phyloP scores from a whole-genome alignment of 2,797 vertebrate genomes.

The Synanceia verrucosa region DNA sequence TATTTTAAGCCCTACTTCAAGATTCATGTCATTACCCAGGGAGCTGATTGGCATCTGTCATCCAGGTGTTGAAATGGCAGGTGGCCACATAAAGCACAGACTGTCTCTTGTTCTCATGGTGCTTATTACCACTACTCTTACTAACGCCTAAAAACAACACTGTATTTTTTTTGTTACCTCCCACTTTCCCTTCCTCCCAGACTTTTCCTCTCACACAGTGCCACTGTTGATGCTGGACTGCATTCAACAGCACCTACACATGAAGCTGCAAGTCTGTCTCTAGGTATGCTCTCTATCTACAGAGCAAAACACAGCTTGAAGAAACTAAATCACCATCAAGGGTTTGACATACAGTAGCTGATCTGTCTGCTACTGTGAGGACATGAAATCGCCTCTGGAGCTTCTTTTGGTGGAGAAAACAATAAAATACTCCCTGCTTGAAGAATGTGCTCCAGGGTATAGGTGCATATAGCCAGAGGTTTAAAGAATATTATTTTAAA shows the following conservation, averaged over 20 bases:
- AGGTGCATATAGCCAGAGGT: background rate
- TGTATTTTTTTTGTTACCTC: constrained; percentile 45
- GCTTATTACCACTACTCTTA: constrained; percentile 53
- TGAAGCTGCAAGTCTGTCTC: constrained; percentile 30
- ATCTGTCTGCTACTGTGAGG: constrained; percentile 42
- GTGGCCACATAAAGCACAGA: constrained; percentile 59
- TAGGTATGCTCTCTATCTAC: constrained; percentile 19
- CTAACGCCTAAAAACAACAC: constrained; percentile 64
- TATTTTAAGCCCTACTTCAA: constrained; percentile 1
- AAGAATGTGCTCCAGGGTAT: background rate
- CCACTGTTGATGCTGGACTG: constrained; percentile 66
- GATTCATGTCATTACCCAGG: constrained; percentile 28
- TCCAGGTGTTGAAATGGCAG: constrained; percentile 55
- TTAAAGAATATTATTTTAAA: background rate
- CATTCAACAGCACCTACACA: constrained; percentile 59
- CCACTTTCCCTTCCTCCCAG: constrained; percentile 42
- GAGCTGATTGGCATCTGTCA: constrained; percentile 56
- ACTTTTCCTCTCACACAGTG: constrained; percentile 51
- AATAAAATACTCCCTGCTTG: background rate
- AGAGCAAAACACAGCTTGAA: constrained; percentile 28
- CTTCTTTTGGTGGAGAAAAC: background rate
- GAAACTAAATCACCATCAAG: constrained; percentile 23
- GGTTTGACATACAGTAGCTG: constrained; percentile 35
- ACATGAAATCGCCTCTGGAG: constrained; percentile 1
- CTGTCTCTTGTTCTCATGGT: constrained; percentile 13